Evolutionary conservation across 2,888 invertebrate genomes (phyloP).

Genomic region (Drosophila nigritarsus): DNA sequence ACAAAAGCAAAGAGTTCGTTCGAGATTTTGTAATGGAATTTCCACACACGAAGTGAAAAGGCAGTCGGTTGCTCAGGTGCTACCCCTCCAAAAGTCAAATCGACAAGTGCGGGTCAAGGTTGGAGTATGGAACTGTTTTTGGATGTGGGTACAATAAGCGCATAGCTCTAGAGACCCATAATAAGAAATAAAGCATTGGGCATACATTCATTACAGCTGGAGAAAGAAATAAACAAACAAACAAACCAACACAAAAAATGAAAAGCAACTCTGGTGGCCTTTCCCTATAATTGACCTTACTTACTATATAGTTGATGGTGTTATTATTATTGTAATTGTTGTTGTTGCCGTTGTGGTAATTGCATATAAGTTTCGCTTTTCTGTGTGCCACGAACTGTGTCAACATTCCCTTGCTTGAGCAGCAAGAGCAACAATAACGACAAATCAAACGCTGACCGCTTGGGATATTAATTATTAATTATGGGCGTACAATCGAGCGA

Average conservation of each 20-base stretch:
- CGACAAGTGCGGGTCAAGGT: slow-evolving; percentile 11
- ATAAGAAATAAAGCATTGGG: slow-evolving; percentile 37
- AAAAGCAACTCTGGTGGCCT: slow-evolving; percentile 51
- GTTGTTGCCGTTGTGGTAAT: slow-evolving; percentile 45
- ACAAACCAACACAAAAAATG: slow-evolving; percentile 22
- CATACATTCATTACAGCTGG: slow-evolving; percentile 25
- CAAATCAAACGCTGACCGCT: slow-evolving; percentile 26
- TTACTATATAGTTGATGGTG: slow-evolving; percentile 11
- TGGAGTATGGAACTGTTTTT: background rate
- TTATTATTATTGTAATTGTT: slow-evolving; percentile 11
- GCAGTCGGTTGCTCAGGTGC: background rate
- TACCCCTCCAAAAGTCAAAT: slow-evolving; percentile 25
- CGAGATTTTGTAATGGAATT: slow-evolving; percentile 26
- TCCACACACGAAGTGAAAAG: background rate
- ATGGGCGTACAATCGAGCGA: slow-evolving; percentile 36
- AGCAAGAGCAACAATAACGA: slow-evolving; percentile 3
- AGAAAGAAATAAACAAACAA: slow-evolving; percentile 36
- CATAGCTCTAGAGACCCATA: slow-evolving; percentile 38
- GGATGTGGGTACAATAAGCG: background rate
- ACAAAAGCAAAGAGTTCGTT: slow-evolving; percentile 9
- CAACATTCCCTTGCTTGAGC: slow-evolving; percentile 46
- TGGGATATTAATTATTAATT: slow-evolving; percentile 71
- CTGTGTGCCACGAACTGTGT: slow-evolving; percentile 13
- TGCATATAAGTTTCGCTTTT: slow-evolving; percentile 37
- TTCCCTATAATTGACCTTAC: slow-evolving; percentile 72